Base-by-base conservation (phyloP, 2,888 invertebrate genomes). In the Pandemis corylana region DNA sequence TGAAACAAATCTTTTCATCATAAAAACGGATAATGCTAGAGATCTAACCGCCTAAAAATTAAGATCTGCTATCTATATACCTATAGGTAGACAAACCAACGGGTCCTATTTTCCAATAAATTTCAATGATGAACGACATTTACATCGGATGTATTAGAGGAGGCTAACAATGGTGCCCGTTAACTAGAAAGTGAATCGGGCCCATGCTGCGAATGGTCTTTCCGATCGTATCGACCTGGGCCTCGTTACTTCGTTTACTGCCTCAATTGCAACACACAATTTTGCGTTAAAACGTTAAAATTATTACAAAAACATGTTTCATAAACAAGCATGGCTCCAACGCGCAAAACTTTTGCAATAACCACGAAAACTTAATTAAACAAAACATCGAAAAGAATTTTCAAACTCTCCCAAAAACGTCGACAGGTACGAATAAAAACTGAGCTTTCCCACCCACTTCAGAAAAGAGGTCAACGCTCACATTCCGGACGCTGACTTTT, bases 101-200 rank as follows among this genome's bases (percentile, higher is more conserved):
- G 13, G 65, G 70, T 78, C 66, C 65, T 75, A 77, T 77, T 70
- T 68, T 64, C 76, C 81, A 77, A 82, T 82, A 80, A 78, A 84
- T 82, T 83, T 77, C 80, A 84, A 83, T 78, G 81, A 80, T 77
- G 83, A 89, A 87, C 86, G 83, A 87, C 85, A 89, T 88, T 87
- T 87, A 87, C 88, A 88, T 90, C 87, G 88, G 87, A 90, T 89
- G 89, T 88, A 92, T 90, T 91, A 91, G 84, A 87, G 82, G 81
- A 84, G 80, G 81, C 86, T 86, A 90, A 92, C 91, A 93, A 92
- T 91, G 86, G 90, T 82, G 83, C 82, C 84, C 85, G 85, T 87
- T 88, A 89, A 89, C 89, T 91, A 91, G 90, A 92, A 93, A 93
- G 91, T 92, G 89, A 90, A 88, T 86, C 88, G 87, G 83, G 84